Conservation (phyloP, 2,113 vertebrate genomes). For the Zeus faber region DNA sequence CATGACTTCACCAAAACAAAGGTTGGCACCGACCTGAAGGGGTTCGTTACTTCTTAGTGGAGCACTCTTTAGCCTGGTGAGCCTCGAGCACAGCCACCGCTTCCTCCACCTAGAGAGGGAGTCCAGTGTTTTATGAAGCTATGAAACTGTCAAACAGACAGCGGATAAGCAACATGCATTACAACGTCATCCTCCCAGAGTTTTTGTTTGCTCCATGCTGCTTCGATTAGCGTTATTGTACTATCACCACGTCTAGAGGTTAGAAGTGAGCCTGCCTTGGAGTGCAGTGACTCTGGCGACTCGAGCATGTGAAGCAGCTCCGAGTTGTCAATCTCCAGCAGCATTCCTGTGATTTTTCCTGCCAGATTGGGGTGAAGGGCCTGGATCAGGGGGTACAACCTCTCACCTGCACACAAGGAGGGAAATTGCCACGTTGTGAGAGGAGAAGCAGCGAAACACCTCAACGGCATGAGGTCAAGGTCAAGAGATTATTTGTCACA, state of each 20-base stretch:
- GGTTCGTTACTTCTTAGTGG: conserved; percentile 59
- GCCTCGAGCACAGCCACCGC: conserved; percentile 89
- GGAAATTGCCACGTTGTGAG: not conserved
- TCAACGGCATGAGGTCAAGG: not conserved
- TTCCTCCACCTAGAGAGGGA: conserved; percentile 83
- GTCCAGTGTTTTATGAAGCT: not conserved
- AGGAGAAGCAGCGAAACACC: not conserved
- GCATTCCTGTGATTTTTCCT: conserved; percentile 95
- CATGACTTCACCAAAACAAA: not conserved
- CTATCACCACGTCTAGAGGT: too few species aligned
- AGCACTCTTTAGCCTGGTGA: conserved; percentile 76
- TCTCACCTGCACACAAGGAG: conserved; percentile 79
- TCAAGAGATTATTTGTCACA: not conserved
- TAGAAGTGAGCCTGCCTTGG: conserved; percentile 89
- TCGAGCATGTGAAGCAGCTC: conserved; percentile 94
- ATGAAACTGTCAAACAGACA: not conserved
- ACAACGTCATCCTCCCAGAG: not conserved
- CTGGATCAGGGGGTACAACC: conserved; percentile 85
- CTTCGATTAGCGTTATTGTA: not conserved
- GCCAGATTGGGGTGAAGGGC: conserved; percentile 78
- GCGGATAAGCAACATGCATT: not conserved
- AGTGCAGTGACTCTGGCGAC: conserved; percentile 84
- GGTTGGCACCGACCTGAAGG: conserved; percentile 47
- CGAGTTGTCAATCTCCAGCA: conserved; percentile 93
- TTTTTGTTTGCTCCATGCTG: not conserved